These are phyloP conservation scores for Parus major DNA, from an alignment of 2,113 vertebrate genomes.

Conservation along the genomic window DNA sequence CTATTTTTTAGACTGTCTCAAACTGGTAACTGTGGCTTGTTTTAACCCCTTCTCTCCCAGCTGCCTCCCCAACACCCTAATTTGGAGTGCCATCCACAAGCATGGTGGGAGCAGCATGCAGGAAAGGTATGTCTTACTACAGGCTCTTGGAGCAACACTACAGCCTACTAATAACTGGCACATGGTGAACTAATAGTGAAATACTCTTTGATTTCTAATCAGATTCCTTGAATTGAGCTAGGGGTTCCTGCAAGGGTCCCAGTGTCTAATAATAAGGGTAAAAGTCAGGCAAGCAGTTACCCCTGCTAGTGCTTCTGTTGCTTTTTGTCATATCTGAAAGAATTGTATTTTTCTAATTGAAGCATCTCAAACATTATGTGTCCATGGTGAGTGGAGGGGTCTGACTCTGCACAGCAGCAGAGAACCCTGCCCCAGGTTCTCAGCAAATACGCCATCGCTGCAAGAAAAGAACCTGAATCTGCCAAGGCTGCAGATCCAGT, in stretches of 20 bases:
- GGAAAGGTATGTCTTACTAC: not conserved
- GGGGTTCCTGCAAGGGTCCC: not conserved
- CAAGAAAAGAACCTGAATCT: not conserved
- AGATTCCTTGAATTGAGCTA: not conserved
- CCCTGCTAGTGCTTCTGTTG: not conserved
- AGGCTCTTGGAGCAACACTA: not conserved
- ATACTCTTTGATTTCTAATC: not conserved
- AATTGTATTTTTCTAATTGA: not conserved
- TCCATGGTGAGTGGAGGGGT: not conserved
- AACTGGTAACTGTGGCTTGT: not conserved
- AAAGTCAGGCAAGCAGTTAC: not conserved
- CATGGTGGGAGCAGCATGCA: accelerated
- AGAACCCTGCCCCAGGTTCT: not conserved
- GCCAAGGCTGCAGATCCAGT: not conserved
- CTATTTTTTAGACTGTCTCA: not conserved
- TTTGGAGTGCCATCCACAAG: accelerated
- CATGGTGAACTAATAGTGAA: not conserved
- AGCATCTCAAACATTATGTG: not conserved
- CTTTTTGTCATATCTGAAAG: not conserved
- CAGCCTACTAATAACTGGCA: not conserved
- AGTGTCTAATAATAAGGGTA: not conserved
- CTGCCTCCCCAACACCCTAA: not conserved
- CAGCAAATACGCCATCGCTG: not conserved
- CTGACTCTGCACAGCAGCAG: not conserved
- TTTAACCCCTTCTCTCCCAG: not conserved